A percentile compares a stretch with the other conserved stretches of the same genome.
phyloP scores from a whole-genome alignment of 2,113 vertebrate species.

The Callocephalon fimbriatum region DNA sequence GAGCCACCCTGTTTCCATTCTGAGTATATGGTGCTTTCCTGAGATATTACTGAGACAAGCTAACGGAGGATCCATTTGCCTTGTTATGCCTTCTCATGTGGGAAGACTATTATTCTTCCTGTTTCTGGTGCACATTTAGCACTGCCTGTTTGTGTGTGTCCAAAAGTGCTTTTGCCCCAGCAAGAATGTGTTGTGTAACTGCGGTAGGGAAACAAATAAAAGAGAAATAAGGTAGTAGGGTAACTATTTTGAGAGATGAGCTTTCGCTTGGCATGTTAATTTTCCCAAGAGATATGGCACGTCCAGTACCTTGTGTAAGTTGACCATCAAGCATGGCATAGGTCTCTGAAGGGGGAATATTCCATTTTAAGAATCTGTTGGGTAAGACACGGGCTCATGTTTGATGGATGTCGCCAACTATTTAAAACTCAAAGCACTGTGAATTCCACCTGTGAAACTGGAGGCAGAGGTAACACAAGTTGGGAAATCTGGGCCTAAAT shows the following conservation, averaged over 20 bases:
- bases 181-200: conserved; percentile 35
- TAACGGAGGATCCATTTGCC: not conserved
- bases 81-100: not conserved
- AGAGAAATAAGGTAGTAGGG: conserved; percentile 9
- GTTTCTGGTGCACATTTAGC: not conserved
- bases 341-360: not conserved
- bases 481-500: conserved; percentile 47
- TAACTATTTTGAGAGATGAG: conserved; percentile 52
- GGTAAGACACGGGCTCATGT: not conserved
- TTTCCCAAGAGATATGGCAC: not conserved
- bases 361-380: conserved; percentile 45
- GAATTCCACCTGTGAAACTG: conserved; percentile 63
- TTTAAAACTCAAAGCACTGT: conserved; percentile 7
- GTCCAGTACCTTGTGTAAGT: not conserved
- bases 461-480: conserved; percentile 52
- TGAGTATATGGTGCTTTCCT: not conserved
- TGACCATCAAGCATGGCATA: conserved; percentile 4
- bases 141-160: not conserved
- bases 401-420: conserved; percentile 1
- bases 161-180: not conserved
- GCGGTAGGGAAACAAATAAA: conserved; percentile 17
- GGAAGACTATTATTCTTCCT: not conserved
- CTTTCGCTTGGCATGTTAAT: not conserved
- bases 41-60: not conserved
- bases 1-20: not conserved